Evolutionary conservation across 2,888 invertebrate genomes (phyloP).

Genomic region (Listrodromus nycthemerus): DNA sequence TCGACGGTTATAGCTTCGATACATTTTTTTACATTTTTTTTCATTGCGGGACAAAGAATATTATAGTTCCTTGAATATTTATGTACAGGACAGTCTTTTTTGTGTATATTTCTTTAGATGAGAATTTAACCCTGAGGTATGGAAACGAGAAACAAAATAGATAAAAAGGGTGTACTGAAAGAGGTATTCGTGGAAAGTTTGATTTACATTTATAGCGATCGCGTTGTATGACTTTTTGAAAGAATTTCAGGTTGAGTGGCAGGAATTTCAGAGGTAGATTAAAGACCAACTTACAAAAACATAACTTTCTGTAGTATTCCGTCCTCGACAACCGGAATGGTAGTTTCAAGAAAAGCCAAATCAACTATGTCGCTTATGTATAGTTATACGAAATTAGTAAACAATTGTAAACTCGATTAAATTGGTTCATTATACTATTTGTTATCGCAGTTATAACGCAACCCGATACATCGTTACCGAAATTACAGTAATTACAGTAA

Average conservation of each 20-base stretch:
- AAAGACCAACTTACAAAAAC: neutral
- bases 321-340: neutral
- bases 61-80: conserved; percentile 10
- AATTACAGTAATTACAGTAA: conserved; percentile 16
- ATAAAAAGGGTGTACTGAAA: neutral
- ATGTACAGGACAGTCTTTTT: neutral
- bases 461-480: conserved; percentile 10
- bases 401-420: too few species aligned
- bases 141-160: neutral
- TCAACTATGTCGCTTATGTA: neutral
- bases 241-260: neutral
- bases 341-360: neutral
- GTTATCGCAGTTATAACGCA: conserved; percentile 27
- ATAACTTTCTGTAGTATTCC: neutral
- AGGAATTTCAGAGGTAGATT: neutral
- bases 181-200: neutral
- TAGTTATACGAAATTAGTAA: neutral
- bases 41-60: neutral
- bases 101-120: neutral
- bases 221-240: neutral
- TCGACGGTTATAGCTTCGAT: neutral
- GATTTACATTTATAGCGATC: conserved; percentile 4
- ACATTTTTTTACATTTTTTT: neutral
- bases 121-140: neutral
- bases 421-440: conserved; percentile 13